Evolutionary conservation across 2,113 vertebrate species (phyloP), one percentile per base, ranked within the genome.

Genomic region (Cnemophilus loriae): DNA sequence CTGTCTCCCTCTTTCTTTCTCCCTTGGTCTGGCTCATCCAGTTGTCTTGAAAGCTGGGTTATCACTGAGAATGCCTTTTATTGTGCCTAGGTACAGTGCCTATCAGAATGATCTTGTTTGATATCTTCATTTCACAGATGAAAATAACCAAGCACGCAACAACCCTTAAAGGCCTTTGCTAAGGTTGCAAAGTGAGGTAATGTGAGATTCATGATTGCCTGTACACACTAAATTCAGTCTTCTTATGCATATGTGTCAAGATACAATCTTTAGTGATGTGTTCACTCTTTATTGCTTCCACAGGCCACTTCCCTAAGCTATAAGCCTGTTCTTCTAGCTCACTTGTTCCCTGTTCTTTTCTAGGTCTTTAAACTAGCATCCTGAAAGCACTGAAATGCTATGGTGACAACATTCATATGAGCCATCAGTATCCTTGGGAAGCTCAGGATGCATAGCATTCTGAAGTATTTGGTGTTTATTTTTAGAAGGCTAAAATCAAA

Each of bases 71-170:
- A 59, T 89, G 69, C 76, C 76, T 90, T 61, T 90, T 71, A 68
- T 60, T 94, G 90, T 64, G 64, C 76, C 75, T 49, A 57, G 79
- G 46, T 71, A 75, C 64, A n/a, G 69, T 33, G 52, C 76, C 53
- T 96, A 84, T 86, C 81, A 0, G 64, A 76, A 68, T 16, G 69
- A 95, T 95, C 95, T 89, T 78, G 76, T 87, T 75, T 84, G 91
- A 95, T 93, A 74, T 75, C 94, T 96, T 96, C 73, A 93, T 96
- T 92, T 89, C 76, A 74, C 86, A 90, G 83, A 77, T 74, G 71
- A 86, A 85, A 93, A 89, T 81, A 92, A 59, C 68, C 55, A 59
- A 84, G 68, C 76, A 26, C 0, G 1, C 46, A 89, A 59, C 79
- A 74, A 27, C 52, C 39, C 52, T 81, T 88, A 78, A 88, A 78